These are phyloP conservation scores for Dinothrombium tinctorium DNA, from an alignment of 1,140 invertebrate species.

Conservation along the genomic window DNA sequence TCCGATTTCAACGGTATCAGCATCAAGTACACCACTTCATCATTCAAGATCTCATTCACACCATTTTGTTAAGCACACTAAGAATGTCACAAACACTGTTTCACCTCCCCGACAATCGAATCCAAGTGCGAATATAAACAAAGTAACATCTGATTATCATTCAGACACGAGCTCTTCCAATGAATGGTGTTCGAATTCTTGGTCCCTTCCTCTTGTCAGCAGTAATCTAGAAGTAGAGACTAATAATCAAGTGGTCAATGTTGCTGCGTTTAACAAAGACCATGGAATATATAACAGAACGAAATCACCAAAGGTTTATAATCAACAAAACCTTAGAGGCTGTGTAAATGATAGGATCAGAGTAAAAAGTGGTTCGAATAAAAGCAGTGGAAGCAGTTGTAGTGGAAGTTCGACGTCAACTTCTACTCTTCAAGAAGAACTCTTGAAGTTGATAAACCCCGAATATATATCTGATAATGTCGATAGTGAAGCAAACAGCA, in stretches of 20 bases:
- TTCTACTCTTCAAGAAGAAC: constrained; percentile 55
- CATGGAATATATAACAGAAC: background rate
- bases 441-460: constrained; percentile 65
- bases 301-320: background rate
- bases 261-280: background rate
- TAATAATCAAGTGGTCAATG: background rate
- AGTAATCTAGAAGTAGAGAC: background rate
- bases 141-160: constrained; percentile 19
- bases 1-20: background rate
- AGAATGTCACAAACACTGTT: background rate
- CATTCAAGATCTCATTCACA: constrained; percentile 11
- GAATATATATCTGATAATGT: constrained; percentile 23
- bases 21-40: background rate
- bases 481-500: background rate
- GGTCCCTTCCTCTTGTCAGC: background rate
- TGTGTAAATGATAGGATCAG: background rate
- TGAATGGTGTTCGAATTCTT: background rate
- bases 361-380: background rate
- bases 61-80: constrained; percentile 4
- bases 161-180: constrained; percentile 20
- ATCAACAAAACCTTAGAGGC: background rate
- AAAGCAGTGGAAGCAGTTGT: constrained; percentile 24
- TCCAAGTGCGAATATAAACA: no score
- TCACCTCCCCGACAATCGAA: no score
- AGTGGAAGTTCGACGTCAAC: constrained; percentile 23